Base-by-base conservation (phyloP, 2,888 invertebrate species). In the Conchocele bisecta region DNA sequence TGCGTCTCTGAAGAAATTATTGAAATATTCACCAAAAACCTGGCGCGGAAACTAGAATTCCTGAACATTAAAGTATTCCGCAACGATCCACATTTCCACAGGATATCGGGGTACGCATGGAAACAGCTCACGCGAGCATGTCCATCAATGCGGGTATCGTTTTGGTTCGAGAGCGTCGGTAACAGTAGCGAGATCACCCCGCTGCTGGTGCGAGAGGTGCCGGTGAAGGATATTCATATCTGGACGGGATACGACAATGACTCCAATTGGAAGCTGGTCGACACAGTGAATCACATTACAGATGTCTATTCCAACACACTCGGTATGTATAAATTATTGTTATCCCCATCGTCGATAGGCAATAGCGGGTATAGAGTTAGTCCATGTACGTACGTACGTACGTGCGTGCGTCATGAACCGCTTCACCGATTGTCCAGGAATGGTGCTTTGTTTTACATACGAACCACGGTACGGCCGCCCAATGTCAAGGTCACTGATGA, bases 181-280 rank as follows among this genome's bases (percentile, higher is more conserved):
- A 29, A 54, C 13, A 68, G 80, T 29, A 50, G 68, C 26, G 83
- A 84, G 44, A 82, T 84, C 0, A 50, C 67, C 2, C 81, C 83
- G 0, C 76, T 88, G 9, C 69, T 86, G 15, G 79, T 76, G 17
- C 79, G 68, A n/a, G 84, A 84, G 24, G 79, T 83, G 2, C 86
- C 86, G 2, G 63, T 87, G 11, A 74, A 71, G 17, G 83, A 82
- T 31, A 48, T 88, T n/a, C 84, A 88, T 50, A 79, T 88, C 3
- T 86, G 87, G 87, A 83, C 84, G 7, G 87, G 87, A 22, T 86
- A 85, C 57, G 83, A 84, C 29, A 84, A 84, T 39, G 84, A 86
- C 20, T 51, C 73, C 3, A 80, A 86, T 22, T 86, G 86, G 86
- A 69, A 79, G 33, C 75, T 88, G 7, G 53, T 64, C 6, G 66